Conservation (phyloP, 2,113 vertebrate species). For the Toxotes jaculatrix region DNA sequence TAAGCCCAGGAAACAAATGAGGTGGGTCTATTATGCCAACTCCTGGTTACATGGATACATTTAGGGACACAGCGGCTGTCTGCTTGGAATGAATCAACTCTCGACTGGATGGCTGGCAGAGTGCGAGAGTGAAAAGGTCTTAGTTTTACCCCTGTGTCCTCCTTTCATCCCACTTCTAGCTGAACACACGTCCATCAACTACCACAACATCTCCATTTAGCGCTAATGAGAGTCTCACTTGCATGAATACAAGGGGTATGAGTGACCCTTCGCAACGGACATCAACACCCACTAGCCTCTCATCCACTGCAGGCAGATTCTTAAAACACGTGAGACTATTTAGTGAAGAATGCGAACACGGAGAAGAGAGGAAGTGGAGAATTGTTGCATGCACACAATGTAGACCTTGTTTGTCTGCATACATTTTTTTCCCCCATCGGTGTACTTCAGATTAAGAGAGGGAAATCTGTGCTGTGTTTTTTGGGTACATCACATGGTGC, state of each 20-base stretch:
- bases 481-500: slow-evolving; percentile 50
- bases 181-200: slow-evolving; percentile 55
- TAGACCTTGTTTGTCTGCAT: neutral
- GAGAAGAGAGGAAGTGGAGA: neutral
- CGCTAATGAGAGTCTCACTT: slow-evolving; percentile 66
- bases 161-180: slow-evolving; percentile 33
- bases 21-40: slow-evolving; percentile 77
- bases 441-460: slow-evolving; percentile 5
- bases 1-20: slow-evolving; percentile 80
- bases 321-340: slow-evolving; percentile 6
- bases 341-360: slow-evolving; percentile 6
- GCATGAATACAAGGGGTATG: slow-evolving; percentile 53
- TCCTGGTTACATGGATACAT: slow-evolving; percentile 66
- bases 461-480: slow-evolving; percentile 5
- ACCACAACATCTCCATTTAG: slow-evolving; percentile 67
- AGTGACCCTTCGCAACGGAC: slow-evolving; percentile 52
- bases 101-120: slow-evolving; percentile 30
- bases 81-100: slow-evolving; percentile 51
- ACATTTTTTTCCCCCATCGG: neutral
- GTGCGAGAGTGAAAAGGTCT: slow-evolving; percentile 34
- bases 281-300: slow-evolving; percentile 37
- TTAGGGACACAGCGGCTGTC: slow-evolving; percentile 49
- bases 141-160: slow-evolving; percentile 51
- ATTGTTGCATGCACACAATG: slow-evolving; percentile 5
- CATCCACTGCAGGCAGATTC: slow-evolving; percentile 12